Evolutionary conservation across 2,888 invertebrate genomes (phyloP), one percentile per base, ranked within the genome.

Genomic region (Synergus laeviventris): DNA sequence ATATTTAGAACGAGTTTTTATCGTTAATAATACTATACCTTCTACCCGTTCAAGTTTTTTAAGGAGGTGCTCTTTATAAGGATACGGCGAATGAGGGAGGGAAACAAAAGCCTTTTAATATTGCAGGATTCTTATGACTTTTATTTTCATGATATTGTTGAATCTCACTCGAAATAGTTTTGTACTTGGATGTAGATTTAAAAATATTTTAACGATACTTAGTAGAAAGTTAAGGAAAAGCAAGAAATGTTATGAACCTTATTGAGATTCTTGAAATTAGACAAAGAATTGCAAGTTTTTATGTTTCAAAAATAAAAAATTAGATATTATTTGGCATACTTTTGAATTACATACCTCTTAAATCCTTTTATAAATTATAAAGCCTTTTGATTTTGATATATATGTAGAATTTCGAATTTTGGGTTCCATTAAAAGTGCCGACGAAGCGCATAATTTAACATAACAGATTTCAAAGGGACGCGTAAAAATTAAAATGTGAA

Each of bases 391-490:
- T 56, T 1, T 49, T 14, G 2, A 49, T 49, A 49, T 56, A 31
- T 7, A 5, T 3, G 7, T 31, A 24, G 2, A 5, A 24, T 24
- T 59, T 9, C 11, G 9, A 12, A 70, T 70, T 49, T 70, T 31
- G 49, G 49, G 49, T 70, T 36, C 36, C 36, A 70, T 70, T 70
- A 70, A 70, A 70, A 70, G 45, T 70, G 49, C 70, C 24, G 36
- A 70, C 31, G 49, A 54, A 7, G 14, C 49, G 18, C 70, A 49
- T n/a, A n/a, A n/a, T 70, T 54, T 70, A 49, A 54, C 49, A 36
- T 45, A 70, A 70, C 31, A 49, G 49, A 70, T 70, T 70, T 36
- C 36, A 70, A 36, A 31, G 70, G 11, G 18, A 66, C 45, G 42
- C 21, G 45, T 21, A 66, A 45, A 70, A 49, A 54, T 21, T 45